phyloP scores from a whole-genome alignment of 1,140 invertebrate species.

The Caerostris darwini region DNA sequence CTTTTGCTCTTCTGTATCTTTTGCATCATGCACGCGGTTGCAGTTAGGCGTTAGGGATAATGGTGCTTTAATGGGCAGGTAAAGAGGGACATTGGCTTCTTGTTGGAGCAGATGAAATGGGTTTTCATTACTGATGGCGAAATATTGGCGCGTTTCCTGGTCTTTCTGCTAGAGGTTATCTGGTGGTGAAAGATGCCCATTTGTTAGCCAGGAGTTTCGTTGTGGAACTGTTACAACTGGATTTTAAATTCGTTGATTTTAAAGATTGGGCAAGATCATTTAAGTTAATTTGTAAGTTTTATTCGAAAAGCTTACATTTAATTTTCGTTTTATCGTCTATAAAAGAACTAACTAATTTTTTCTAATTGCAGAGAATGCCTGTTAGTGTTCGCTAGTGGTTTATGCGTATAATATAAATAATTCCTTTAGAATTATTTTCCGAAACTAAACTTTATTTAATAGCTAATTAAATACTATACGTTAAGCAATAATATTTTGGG shows the following conservation, averaged over 20 bases:
- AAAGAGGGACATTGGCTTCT: not conserved
- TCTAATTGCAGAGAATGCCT: too few species aligned
- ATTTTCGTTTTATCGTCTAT: too few species aligned
- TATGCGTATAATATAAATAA: too few species aligned
- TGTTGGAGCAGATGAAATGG: not conserved
- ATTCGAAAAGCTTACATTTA: too few species aligned
- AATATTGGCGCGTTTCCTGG: not conserved
- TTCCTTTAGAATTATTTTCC: too few species aligned
- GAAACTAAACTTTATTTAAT: too few species aligned
- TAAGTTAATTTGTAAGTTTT: not conserved
- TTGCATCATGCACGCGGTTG: not conserved
- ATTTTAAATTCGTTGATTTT: not conserved
- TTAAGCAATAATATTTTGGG: too few species aligned
- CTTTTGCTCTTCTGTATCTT: not conserved
- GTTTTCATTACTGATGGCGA: not conserved
- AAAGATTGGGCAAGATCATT: not conserved
- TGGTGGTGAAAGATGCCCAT: not conserved
- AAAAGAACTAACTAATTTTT: too few species aligned
- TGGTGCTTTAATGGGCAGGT: constrained; percentile 44
- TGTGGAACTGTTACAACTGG: not conserved
- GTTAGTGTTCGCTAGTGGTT: too few species aligned
- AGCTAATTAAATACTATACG: too few species aligned
- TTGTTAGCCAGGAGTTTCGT: not conserved
- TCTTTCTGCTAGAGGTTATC: not conserved
- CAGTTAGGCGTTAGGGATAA: constrained; percentile 29